Base-by-base conservation (phyloP, 2,888 invertebrate genomes). In the Muschampia staudingeri region DNA sequence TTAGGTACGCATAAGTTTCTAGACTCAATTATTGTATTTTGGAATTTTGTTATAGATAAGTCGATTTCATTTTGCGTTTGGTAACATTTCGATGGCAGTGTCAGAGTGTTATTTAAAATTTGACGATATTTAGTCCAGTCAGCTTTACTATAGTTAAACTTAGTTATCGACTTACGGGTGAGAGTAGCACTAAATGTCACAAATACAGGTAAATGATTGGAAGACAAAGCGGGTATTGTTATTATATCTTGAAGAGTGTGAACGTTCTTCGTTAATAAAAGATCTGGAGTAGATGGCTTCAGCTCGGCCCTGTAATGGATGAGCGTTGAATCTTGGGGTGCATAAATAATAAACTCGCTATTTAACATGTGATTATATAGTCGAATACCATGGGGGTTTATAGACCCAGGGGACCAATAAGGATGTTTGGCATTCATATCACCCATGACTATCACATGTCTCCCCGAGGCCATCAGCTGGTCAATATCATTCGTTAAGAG, bases 141-240 rank as follows among this genome's bases (percentile, higher is more conserved):
- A 14, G 67, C 67, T 69, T 34, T 37, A 69, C 37, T 30, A 8
- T 69, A 69, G 16, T 34, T 16, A 69, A 30, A 34, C 7, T 4
- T 69, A 16, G 34, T 69, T 34, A 14, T 9, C 2, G 16, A 34
- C 37, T 69, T 69, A 2, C 37, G 67, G 12, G 4, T 7, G 8
- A 34, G 1, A 34, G 34, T 69, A 7, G 37, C 25, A n/a, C 37
- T 37, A 69, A 69, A 34, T 34, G 0, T 34, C 14, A 37, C 9
- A 34, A 30, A 69, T 14, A 69, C 67, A 34, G 67, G 67, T 16
- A 69, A 37, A 16, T 69, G 67, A 69, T 69, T 69, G 2, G 67
- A 69, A 8, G 67, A 69, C 34, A 69, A 34, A 12, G 67, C 67
- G 16, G 34, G 67, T 11, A 65, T 30, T 12, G 65, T 30, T 14